phyloP scores from a whole-genome alignment of 2,113 vertebrate genomes.

The Geococcyx californianus region DNA sequence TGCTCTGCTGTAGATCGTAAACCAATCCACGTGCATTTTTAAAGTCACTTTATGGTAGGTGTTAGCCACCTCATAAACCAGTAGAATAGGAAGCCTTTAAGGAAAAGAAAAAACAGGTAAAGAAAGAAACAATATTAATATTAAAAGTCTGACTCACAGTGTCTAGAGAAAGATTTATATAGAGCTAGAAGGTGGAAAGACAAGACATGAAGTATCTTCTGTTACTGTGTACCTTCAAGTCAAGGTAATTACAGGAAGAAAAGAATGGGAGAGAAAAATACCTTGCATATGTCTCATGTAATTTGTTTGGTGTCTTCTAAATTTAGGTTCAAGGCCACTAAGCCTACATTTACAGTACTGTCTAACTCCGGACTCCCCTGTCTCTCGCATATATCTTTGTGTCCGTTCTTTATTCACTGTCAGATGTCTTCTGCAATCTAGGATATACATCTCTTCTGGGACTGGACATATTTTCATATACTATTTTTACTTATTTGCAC shows the following conservation, averaged over 20 bases:
- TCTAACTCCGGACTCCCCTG: not conserved
- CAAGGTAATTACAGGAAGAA: not conserved
- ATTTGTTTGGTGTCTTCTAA: not conserved
- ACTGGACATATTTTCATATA: not conserved
- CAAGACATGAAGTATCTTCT: not conserved
- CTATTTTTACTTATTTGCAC: not conserved
- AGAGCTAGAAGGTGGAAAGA: not conserved
- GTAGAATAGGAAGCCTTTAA: not conserved
- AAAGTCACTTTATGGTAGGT: not conserved
- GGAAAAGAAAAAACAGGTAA: not conserved
- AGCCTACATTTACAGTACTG: not conserved
- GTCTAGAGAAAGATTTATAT: not conserved
- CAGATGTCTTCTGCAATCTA: not conserved
- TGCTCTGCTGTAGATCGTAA: not conserved
- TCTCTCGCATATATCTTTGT: not conserved
- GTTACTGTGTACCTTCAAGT: not conserved
- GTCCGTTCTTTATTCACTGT: not conserved
- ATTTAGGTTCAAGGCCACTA: not conserved
- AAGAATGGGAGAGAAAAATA: not conserved
- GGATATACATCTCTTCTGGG: not conserved
- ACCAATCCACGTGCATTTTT: not conserved
- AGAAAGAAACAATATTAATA: not conserved
- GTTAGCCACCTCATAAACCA: not conserved
- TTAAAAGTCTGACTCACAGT: not conserved
- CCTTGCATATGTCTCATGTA: not conserved